Conservation (phyloP, 2,888 invertebrate genomes). For the Lacanobia oleracea region DNA sequence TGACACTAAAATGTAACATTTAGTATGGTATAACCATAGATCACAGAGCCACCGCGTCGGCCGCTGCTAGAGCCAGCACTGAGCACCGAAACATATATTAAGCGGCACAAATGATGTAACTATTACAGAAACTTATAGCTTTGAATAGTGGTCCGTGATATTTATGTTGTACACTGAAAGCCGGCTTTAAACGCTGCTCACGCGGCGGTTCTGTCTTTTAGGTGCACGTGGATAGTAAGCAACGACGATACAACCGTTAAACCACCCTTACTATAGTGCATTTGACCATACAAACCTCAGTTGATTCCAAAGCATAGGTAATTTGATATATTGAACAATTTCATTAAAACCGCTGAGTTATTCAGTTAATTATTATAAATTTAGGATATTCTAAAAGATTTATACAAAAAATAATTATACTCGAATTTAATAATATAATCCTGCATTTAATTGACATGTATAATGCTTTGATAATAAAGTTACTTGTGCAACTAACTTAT, state of each 20-base stretch:
- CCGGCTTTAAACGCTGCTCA: neutral
- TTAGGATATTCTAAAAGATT: neutral
- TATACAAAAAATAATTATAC: slow-evolving; percentile 9
- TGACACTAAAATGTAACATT: neutral
- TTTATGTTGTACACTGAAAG: neutral
- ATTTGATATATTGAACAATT: neutral
- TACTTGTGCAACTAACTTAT: slow-evolving; percentile 30
- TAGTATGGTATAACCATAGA: neutral
- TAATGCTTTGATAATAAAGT: slow-evolving; percentile 30
- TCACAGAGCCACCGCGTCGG: neutral
- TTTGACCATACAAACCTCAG: slow-evolving; percentile 2
- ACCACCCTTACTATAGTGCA: neutral
- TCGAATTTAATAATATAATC: neutral
- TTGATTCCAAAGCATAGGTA: neutral
- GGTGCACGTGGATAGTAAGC: neutral
- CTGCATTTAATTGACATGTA: slow-evolving; percentile 35
- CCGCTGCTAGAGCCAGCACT: neutral
- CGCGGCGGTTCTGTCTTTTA: neutral
- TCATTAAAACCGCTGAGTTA: neutral
- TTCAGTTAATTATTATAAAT: neutral
- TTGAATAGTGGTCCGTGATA: neutral
- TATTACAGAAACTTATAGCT: neutral
- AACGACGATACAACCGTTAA: neutral
- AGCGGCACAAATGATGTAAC: neutral
- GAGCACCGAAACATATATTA: neutral